Evolutionary conservation across 2,113 vertebrate genomes (phyloP).

Genomic region (Lasiurus borealis): DNA sequence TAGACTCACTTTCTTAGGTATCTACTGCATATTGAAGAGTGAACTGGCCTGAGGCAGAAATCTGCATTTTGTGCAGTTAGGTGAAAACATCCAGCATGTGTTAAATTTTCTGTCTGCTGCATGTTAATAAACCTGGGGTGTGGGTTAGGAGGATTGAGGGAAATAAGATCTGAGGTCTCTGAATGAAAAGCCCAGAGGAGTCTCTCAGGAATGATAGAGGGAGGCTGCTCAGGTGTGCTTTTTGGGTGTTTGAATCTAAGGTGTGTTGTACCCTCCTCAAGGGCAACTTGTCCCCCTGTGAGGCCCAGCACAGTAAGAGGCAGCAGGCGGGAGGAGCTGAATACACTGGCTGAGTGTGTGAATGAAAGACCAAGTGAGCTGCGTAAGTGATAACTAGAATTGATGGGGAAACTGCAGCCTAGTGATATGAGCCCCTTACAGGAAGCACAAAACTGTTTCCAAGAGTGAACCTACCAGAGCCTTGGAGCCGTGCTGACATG

Average conservation of each 20-base stretch:
- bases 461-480: neutral
- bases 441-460: neutral
- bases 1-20: neutral
- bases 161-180: neutral
- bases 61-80: neutral
- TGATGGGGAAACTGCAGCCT: neutral
- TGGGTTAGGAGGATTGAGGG: neutral
- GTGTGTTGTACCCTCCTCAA: neutral
- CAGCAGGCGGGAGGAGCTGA: neutral
- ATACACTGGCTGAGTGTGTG: neutral
- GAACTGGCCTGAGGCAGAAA: neutral
- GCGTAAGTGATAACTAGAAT: neutral
- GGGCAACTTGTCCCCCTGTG: neutral
- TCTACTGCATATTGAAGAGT: neutral
- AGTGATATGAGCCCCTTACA: neutral
- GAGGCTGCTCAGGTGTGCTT: neutral
- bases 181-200: neutral
- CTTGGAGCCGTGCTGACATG: too few relatives aligned
- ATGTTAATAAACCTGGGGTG: neutral
- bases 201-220: neutral
- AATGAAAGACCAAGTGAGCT: neutral
- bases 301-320: neutral
- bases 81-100: accelerated
- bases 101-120: neutral
- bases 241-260: neutral